Evolutionary conservation across 2,113 vertebrate species (phyloP).

Genomic region (Brachirus orientalis): DNA sequence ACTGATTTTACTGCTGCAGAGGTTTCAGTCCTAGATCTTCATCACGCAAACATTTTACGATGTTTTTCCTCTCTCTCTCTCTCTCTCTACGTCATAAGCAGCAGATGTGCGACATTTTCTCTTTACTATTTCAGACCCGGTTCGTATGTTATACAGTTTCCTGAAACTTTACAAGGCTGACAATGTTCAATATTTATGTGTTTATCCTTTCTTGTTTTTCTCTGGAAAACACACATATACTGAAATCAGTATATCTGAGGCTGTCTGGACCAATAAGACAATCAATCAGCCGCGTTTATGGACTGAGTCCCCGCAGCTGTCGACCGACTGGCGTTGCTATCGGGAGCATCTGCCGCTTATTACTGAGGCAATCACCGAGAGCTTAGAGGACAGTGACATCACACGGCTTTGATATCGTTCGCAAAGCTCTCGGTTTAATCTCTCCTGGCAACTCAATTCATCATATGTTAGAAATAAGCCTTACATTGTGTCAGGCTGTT

Average conservation of each 20-base stretch:
- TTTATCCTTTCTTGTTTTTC: too few species aligned
- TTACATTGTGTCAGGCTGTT: background rate
- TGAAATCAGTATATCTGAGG: background rate
- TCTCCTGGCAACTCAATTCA: background rate
- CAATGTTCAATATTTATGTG: too few species aligned
- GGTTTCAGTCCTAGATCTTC: too few species aligned
- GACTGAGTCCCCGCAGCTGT: background rate
- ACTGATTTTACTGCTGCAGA: too few species aligned
- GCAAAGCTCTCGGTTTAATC: background rate
- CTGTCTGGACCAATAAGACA: background rate
- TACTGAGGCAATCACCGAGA: background rate
- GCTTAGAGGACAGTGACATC: background rate
- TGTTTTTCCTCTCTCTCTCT: too few species aligned
- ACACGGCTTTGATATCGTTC: background rate
- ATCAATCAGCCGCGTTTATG: background rate
- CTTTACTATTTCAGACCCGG: too few species aligned
- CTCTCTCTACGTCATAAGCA: too few species aligned
- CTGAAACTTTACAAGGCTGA: too few species aligned
- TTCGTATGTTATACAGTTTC: too few species aligned
- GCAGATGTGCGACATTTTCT: too few species aligned
- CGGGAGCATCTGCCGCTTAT: background rate
- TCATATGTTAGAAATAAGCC: background rate
- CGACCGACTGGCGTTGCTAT: background rate
- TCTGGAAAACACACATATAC: background rate
- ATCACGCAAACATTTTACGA: too few species aligned